Base-by-base conservation (phyloP, 2,113 vertebrate species). In the Corvus moneduloides region DNA sequence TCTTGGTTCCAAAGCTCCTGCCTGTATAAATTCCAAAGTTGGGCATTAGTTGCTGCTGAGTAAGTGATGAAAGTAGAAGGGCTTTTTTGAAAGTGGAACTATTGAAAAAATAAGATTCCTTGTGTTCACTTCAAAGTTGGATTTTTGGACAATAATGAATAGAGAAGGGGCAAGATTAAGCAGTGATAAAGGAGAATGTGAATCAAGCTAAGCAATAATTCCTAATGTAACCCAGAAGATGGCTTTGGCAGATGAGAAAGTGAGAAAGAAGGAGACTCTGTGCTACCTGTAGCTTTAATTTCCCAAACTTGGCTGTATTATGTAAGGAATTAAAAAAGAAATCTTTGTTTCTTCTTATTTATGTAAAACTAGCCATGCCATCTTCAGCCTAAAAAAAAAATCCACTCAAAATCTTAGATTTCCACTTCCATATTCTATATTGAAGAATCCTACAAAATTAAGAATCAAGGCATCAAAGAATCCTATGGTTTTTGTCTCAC, bases 1-100 rank as follows among this genome's bases (percentile, higher is more conserved):
- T 75, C 89, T 84, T 44, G 64, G 68, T 73, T 96, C 66, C 86
- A 94, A 19, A 89, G 73, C 86, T 82, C 92, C 61, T 76, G 73
- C 66, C 54, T 56, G 5, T 62, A 87, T 84, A 86, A 95, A 90
- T 94, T 81, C 76, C 8, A 2, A 63, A 86, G 78, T 48, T 96
- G 43, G 66, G 48, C 26, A 39, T 44, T 61, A 63, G 73, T 46
- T 71, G 51, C 41, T 94, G 56, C 83, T 68, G 56, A 88, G 62
- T 77, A 88, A 84, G 61, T 78, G 81, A 82, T 72, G 79, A 82
- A 92, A 86, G 56, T 16, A 41, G 61, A 20, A 62, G 44, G 11
- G 11, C 27, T 68, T 69, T 78, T 94, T 82, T 72, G 28, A 13
- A 92, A 88, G 43, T 49, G 64, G 35, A 81, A 52, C 26, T n/a